A percentile compares a stretch with the other conserved stretches of the same genome.
These are phyloP conservation scores for Festucalex cinctus DNA, from an alignment of 2,113 vertebrate species.

Conservation along the genomic window DNA sequence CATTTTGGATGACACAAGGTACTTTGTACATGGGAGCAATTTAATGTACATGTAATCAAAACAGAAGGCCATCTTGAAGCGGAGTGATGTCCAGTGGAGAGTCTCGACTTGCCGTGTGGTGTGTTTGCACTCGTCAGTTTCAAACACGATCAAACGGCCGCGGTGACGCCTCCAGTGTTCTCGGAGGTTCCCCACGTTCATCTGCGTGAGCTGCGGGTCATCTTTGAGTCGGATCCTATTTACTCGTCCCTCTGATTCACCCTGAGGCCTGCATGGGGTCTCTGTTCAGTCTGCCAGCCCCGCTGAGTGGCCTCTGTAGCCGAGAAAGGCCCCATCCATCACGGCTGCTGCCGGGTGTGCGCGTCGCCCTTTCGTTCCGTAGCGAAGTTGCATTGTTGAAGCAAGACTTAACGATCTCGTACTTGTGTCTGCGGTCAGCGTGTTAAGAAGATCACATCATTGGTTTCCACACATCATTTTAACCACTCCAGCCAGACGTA, in stretches of 20 bases:
- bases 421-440: constrained; percentile 28
- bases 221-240: constrained; percentile 57
- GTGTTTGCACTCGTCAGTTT: constrained; percentile 61
- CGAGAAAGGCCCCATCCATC: constrained; percentile 56
- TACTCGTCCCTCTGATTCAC: constrained; percentile 65
- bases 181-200: constrained; percentile 54
- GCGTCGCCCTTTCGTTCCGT: constrained; percentile 47
- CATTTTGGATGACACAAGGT: too few relatives aligned
- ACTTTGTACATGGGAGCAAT: too few relatives aligned
- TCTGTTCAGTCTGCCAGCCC: constrained; percentile 69
- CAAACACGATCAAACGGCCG: constrained; percentile 65
- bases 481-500: constrained; percentile 37
- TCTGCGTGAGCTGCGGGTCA: constrained; percentile 58
- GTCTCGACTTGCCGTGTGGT: constrained; percentile 54
- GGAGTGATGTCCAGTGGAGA: constrained; percentile 29
- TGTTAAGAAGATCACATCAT: constrained; percentile 33
- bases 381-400: constrained; percentile 37
- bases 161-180: constrained; percentile 57
- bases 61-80: too few relatives aligned
- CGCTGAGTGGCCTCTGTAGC: constrained; percentile 58
- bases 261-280: constrained; percentile 61
- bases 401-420: constrained; percentile 29
- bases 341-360: constrained; percentile 20
- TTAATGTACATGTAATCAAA: too few relatives aligned
- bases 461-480: constrained; percentile 33